Base-by-base conservation (phyloP, 2,113 vertebrate species). In the Leptobrachium leishanense region DNA sequence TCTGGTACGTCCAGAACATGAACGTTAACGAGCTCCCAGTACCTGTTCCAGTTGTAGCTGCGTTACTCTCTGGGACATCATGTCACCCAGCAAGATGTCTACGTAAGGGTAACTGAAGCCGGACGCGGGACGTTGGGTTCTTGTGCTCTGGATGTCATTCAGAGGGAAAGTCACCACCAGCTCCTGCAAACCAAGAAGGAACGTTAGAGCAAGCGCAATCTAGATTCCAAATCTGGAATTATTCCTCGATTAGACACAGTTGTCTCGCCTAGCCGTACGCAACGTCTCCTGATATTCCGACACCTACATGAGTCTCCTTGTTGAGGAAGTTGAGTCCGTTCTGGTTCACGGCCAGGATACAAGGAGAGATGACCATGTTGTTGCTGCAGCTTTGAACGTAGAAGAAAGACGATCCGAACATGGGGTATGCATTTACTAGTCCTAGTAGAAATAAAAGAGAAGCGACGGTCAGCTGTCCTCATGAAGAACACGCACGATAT, bases 321-420 rank as follows among this genome's bases (percentile, higher is more conserved):
- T 94, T 92, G 64, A 99, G 94, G 86, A 99, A 99, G 88, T 93
- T 95, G 73, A 99, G 94, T 67, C 98, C 97, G 0, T 98, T 97
- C 82, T 98, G 95, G 86, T 98, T 99, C 79, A 99, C 89, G 0
- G 97, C 96, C 82, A 99, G 90, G 86, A 99, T 92, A 83, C 96
- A 98, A 1, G 98, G 98, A 0, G 95, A 94, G 0, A 92, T 76
- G 5, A 98, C 90, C 8, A 92, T 77, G 0, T 85, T 81, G 40
- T 92, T 95, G 86, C 95, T 98, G 75, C 95, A 96, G 88, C 96
- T 98, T 87, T 97, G 96, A 85, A 99, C 92, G 91, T 95, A 97
- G 93, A 99, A 99, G 92, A 99, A 99, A 64, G 97, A 95, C 0
- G 97, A 98, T 64, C 98, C 98, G 0, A 99, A 99, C 95, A 96